Base-by-base conservation (phyloP, 2,888 invertebrate species). In the Drosophila demipolita region DNA sequence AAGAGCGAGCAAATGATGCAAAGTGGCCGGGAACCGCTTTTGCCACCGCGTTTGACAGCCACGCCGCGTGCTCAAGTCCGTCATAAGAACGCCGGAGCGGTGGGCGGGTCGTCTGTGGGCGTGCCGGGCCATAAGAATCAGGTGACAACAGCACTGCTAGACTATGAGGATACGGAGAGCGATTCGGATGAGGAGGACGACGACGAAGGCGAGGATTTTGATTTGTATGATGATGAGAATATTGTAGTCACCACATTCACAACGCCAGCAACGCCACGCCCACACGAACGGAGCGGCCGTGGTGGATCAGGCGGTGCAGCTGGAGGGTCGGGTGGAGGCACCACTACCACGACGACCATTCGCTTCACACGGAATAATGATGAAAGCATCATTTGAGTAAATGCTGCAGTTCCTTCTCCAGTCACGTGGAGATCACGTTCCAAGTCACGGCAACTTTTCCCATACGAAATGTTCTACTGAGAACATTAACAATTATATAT, bases 41-140 rank as follows among this genome's bases (percentile, higher is more conserved):
- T 95, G 49, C 95, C 95, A 55, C 95, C 95, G 55, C 94, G 94
- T 83, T 93, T 94, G 82, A 94, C 94, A 74, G 95, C 94, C 78
- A 94, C 94, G 74, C 95, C 94, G 32, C 94, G 95, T 75, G 94
- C 94, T 73, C 95, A 94, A 90, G 94, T 94, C 29, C 95, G 94
- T 81, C 94, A 94, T 57, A 96, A 95, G 92, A 83, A 90, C 29
- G 82, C 83, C 11, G 82, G 80, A 0, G 87, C 84, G 1, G 90
- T 86, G 17, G 73, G 78, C 49, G 87, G 80, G 0, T 49, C 75
- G 4, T 57, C 76, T 8, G 79, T 79, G 26, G 79, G 75, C 33
- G 79, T 88, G 50, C 76, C 84, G 4, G 85, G 90, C 26, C 94
- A 94, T 73, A 94, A 95, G 91, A 95, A 95, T 12, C 92, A 91